A percentile compares a stretch with the other conserved stretches of the same genome.
Conservation (phyloP, 2,888 invertebrate species). For the Arctia plantaginis region DNA sequence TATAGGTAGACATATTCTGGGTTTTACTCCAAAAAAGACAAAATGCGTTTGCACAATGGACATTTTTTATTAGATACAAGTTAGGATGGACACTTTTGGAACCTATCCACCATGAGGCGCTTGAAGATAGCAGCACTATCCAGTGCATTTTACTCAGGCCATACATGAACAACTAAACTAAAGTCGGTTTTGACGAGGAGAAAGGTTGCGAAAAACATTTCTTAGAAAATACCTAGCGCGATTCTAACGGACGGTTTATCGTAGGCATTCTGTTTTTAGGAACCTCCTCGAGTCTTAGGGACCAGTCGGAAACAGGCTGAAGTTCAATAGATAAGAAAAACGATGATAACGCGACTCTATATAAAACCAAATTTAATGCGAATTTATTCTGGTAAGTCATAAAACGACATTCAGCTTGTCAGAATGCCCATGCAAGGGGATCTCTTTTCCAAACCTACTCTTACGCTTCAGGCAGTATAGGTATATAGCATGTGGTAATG, state of each 20-base stretch:
- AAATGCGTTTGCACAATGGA: conserved; percentile 6
- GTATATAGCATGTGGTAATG: no score
- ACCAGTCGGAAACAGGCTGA: conserved; percentile 78
- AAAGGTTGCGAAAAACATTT: background rate
- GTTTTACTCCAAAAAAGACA: conserved; percentile 4
- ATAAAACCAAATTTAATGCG: no score
- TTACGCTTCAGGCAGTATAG: no score
- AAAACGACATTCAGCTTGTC: no score
- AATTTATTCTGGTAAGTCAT: no score
- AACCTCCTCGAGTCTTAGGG: conserved; percentile 36
- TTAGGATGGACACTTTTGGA: conserved; percentile 12
- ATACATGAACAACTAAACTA: background rate
- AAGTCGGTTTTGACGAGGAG: conserved; percentile 4
- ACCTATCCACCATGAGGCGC: conserved; percentile 8
- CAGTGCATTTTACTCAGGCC: background rate
- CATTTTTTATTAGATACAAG: conserved; percentile 9
- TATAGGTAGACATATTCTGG: conserved; percentile 4
- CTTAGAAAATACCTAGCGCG: background rate
- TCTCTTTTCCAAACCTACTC: no score
- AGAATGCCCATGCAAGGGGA: no score
- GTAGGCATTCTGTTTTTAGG: conserved; percentile 3
- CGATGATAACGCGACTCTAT: no score
- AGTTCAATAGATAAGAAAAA: no score
- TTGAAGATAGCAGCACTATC: background rate
- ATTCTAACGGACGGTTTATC: background rate